A percentile compares a stretch with the other conserved stretches of the same genome.
phyloP scores from a whole-genome alignment of 2,797 vertebrate genomes.

The Vespertilio murinus region DNA sequence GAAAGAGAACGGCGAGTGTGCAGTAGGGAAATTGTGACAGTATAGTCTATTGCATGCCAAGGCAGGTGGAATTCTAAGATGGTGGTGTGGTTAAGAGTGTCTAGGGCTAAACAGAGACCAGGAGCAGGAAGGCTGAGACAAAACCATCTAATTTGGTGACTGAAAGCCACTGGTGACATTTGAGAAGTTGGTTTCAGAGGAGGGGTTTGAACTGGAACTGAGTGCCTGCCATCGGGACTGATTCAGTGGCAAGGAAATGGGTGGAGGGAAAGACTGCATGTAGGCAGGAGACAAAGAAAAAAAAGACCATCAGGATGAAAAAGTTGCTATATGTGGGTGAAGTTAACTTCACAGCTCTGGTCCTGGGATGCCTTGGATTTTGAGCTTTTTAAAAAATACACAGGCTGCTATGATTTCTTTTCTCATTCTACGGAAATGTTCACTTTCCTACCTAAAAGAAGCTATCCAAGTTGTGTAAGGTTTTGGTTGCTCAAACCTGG shows the following conservation, averaged over 20 bases:
- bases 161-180: background rate
- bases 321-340: background rate
- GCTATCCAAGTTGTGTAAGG: background rate
- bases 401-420: background rate
- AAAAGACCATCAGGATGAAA: background rate
- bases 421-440: background rate
- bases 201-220: background rate
- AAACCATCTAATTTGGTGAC: background rate
- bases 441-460: background rate
- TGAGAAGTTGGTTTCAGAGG: background rate
- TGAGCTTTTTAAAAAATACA: background rate
- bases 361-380: background rate
- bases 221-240: background rate
- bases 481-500: background rate
- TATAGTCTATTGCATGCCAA: background rate
- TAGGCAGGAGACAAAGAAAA: background rate
- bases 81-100: background rate
- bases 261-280: background rate
- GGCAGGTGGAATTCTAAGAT: background rate
- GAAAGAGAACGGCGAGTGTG: background rate
- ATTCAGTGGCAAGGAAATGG: background rate
- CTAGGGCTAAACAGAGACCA: background rate
- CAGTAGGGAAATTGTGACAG: background rate
- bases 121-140: background rate
- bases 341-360: background rate